A percentile compares a stretch with the other conserved stretches of the same genome.
Conservation (phyloP, 2,797 vertebrate species). For the Adelosebastes latens region DNA sequence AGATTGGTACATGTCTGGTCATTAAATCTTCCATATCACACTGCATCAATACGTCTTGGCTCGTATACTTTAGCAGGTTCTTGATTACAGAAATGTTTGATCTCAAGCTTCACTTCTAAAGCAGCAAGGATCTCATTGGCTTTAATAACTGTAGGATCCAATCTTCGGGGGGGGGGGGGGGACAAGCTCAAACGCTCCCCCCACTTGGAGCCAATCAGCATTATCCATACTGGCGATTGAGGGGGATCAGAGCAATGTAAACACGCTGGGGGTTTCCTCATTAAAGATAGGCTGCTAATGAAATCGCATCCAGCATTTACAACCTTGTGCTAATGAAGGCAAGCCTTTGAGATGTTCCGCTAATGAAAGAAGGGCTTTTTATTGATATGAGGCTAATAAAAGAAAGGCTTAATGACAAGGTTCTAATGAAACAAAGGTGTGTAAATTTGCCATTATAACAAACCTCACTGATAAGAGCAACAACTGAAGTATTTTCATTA, state of each 20-base stretch:
- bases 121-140: constrained; percentile 43
- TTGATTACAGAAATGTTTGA: constrained; percentile 71
- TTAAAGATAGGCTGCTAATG: constrained; percentile 74
- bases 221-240: constrained; percentile 48
- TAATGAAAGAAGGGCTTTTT: constrained; percentile 63
- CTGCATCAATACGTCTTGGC: constrained; percentile 45
- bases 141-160: constrained; percentile 61
- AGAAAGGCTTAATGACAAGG: constrained; percentile 68
- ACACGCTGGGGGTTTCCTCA: constrained; percentile 67
- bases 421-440: constrained; percentile 70
- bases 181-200: constrained; percentile 31
- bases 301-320: constrained; percentile 70
- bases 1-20: constrained; percentile 44
- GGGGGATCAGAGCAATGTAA: constrained; percentile 62
- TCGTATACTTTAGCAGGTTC: constrained; percentile 34
- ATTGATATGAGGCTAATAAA: constrained; percentile 69
- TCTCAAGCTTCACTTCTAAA: constrained; percentile 46
- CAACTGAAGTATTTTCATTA: constrained; percentile 31
- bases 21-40: constrained; percentile 53
- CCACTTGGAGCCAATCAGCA: constrained; percentile 59
- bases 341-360: constrained; percentile 61
- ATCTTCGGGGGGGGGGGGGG: constrained; percentile 40
- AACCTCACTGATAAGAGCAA: constrained; percentile 25
- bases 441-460: constrained; percentile 45
- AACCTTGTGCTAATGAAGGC: constrained; percentile 71